Base-by-base conservation (phyloP, 2,113 vertebrate species). In the Tichodroma muraria region DNA sequence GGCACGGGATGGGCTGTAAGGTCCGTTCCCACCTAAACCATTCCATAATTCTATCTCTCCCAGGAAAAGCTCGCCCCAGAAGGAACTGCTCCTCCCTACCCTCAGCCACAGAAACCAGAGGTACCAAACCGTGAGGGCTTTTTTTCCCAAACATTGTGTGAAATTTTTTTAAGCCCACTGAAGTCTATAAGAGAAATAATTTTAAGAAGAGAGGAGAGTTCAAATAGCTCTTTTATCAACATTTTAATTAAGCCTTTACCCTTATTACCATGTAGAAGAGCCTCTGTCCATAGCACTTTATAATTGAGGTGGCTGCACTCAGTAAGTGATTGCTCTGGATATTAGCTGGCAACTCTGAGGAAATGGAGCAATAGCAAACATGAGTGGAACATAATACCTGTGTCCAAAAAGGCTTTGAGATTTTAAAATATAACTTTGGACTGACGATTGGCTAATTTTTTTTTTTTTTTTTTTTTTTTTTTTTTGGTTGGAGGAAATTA, bases 1-100 rank as follows among this genome's bases (percentile, higher is more conserved):
- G 16, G 16, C n/a, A n/a, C n/a, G n/a, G 25, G 21, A 10, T 63
- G 66, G 3, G 6, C 9, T 65, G 0, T 57, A 0, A 19, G 12
- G 4, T 37, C 22, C 6, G 12, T 65, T 3, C 31, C 33, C 15
- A 28, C 7, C 18, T 8, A 52, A 57, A 57, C 23, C 42, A 44
- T 59, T 44, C 37, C 15, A 33, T 23, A 59, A 6, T 66, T 80
- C 18, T 8, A 0, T 33, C 11, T 72, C 22, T 86, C 35, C 40
- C 64, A 50, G 30, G 49, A 54, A 85, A 87, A 52, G 7, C 20
- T 81, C 4, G 0, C 11, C 12, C 38, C 47, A 15, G 20, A 28
- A 82, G 50, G 3, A 50, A 1, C 10, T 75, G 24, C 3, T 53
- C 1, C 1, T n/a, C n/a, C 24, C 15, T 60, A 4, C 18, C 22